Evolutionary conservation across 2,888 invertebrate genomes (phyloP).

Genomic region (Lottia scabra): DNA sequence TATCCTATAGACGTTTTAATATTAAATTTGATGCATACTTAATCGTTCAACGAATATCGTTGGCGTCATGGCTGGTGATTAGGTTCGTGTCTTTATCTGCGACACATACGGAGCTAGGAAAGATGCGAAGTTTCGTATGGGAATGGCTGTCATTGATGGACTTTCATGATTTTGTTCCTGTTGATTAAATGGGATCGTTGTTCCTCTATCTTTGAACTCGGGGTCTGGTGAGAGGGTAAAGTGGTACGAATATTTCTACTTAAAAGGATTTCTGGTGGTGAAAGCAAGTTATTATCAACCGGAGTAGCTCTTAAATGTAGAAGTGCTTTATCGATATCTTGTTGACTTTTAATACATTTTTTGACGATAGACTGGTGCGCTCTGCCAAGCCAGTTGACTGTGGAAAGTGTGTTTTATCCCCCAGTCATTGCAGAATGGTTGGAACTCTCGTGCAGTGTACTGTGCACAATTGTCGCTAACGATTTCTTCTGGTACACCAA

Average conservation of each 20-base stretch:
- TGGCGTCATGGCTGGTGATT: no score
- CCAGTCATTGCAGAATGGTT: constrained; percentile 1
- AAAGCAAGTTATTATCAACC: background rate
- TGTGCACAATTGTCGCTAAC: constrained; percentile 9
- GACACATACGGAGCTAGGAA: no score
- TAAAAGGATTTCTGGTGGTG: background rate
- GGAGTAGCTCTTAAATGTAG: constrained; percentile 11
- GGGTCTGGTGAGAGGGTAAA: background rate
- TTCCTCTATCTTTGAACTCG: background rate
- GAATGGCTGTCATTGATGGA: background rate
- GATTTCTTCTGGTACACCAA: constrained; percentile 12
- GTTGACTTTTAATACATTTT: background rate
- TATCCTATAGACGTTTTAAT: no score
- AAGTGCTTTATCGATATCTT: constrained; percentile 5
- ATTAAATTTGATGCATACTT: no score
- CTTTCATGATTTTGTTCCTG: background rate
- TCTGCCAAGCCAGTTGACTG: background rate
- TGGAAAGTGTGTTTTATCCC: background rate
- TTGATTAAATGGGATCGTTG: background rate
- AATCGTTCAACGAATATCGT: no score
- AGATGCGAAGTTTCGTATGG: no score
- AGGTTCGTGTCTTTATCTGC: no score
- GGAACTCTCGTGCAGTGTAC: background rate
- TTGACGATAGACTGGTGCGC: constrained; percentile 12
- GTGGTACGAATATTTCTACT: background rate